Conservation (phyloP, 2,797 vertebrate genomes). For the Myotis myotis region DNA sequence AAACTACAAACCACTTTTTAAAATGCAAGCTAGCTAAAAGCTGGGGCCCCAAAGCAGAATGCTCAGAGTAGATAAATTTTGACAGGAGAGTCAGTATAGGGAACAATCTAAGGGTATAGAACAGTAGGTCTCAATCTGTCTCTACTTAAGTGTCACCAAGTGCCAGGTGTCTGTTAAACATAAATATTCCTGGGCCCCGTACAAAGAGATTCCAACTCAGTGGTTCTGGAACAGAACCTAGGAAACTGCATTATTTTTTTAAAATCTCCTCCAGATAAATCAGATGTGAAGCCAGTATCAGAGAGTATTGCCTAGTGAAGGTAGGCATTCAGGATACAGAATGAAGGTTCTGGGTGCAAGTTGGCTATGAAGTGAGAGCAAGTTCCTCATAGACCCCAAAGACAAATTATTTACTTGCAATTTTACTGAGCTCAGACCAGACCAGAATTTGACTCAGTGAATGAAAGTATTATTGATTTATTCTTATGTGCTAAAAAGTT, state of each 20-base stretch:
- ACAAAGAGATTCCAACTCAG: not conserved
- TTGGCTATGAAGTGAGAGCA: not conserved
- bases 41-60: not conserved
- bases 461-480: constrained; percentile 9
- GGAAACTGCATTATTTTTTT: not conserved
- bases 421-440: not conserved
- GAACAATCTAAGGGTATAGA: not conserved
- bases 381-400: not conserved
- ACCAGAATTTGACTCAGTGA: not conserved
- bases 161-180: not conserved
- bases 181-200: not conserved
- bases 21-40: constrained; percentile 45
- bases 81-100: not conserved
- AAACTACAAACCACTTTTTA: constrained; percentile 19
- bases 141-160: not conserved
- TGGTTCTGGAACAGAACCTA: not conserved
- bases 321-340: not conserved
- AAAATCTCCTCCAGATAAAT: not conserved
- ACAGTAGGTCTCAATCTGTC: not conserved
- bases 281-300: not conserved
- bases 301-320: not conserved
- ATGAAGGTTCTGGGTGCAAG: not conserved
- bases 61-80: not conserved
- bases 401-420: not conserved
- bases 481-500: not conserved